phyloP scores from a whole-genome alignment of 2,888 invertebrate species.

The Druceiella hillmani region DNA sequence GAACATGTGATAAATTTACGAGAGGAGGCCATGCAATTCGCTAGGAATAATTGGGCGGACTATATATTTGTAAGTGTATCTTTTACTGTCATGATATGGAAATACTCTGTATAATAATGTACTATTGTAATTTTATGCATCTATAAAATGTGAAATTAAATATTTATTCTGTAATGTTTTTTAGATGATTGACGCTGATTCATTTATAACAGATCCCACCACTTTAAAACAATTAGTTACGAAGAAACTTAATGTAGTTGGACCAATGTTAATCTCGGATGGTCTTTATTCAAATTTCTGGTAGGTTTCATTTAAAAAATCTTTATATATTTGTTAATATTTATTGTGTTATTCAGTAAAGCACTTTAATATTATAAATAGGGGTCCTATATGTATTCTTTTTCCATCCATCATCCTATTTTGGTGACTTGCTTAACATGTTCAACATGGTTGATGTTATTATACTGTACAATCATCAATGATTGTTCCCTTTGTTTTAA shows the following conservation, averaged over 20 bases:
- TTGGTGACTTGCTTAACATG: too few relatives aligned
- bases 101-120: not conserved
- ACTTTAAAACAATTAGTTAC: conserved; percentile 58
- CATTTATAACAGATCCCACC: conserved; percentile 64
- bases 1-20: conserved; percentile 72
- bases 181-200: conserved; percentile 82
- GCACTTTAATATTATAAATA: too few relatives aligned
- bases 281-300: conserved; percentile 94
- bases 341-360: too few relatives aligned
- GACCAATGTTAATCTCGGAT: conserved; percentile 83
- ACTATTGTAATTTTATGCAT: not conserved
- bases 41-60: conserved; percentile 80
- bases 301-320: too few relatives aligned
- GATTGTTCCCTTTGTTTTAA: too few relatives aligned
- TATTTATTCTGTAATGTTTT: conserved; percentile 12
- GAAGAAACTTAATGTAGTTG: conserved; percentile 60
- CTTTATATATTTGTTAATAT: too few relatives aligned
- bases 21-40: conserved; percentile 68
- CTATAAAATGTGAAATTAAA: conserved; percentile 1
- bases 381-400: too few relatives aligned
- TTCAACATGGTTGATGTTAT: too few relatives aligned
- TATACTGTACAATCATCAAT: too few relatives aligned
- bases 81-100: not conserved
- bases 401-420: too few relatives aligned
- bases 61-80: conserved; percentile 70